A percentile compares a stretch with the other conserved stretches of the same genome.
Evolutionary conservation across 1,140 invertebrate genomes (phyloP).

Genomic region (Aphaenogaster ashmeadi): DNA sequence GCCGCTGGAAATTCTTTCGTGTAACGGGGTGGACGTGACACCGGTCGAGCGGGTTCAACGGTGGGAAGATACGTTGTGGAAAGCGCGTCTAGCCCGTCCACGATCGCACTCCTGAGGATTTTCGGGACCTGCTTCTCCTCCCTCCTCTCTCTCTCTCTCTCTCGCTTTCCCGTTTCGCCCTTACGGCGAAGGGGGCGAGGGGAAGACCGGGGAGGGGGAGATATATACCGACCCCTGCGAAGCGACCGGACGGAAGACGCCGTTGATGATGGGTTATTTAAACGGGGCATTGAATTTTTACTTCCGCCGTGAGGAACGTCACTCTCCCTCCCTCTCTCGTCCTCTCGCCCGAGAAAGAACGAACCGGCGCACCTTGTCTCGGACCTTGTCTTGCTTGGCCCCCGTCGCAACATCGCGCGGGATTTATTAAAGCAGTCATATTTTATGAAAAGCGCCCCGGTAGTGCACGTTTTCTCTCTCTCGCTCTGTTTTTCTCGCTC

Average conservation of each 20-base stretch:
- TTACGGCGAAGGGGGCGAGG: background rate
- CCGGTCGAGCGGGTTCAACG: constrained; percentile 80
- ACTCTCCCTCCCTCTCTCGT: constrained; percentile 25
- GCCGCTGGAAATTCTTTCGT: constrained; percentile 72
- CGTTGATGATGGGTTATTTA: constrained; percentile 76
- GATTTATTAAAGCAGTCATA: constrained; percentile 66
- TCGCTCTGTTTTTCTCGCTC: background rate
- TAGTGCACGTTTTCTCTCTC: background rate
- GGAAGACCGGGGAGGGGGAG: background rate
- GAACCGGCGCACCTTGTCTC: constrained; percentile 34
- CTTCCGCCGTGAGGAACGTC: constrained; percentile 64
- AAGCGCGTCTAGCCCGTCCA: constrained; percentile 37
- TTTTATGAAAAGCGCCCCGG: constrained; percentile 53
- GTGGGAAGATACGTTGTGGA: constrained; percentile 87
- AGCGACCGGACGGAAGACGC: constrained; percentile 47
- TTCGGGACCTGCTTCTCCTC: constrained; percentile 63
- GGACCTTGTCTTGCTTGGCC: constrained; percentile 43
- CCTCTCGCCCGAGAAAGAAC: background rate
- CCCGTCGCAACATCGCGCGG: constrained; percentile 33
- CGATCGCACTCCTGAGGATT: constrained; percentile 66
- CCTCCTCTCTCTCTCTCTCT: constrained; percentile 31
- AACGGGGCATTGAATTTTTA: constrained; percentile 71
- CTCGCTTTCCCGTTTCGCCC: background rate
- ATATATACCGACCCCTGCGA: constrained; percentile 60
- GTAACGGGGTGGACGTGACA: constrained; percentile 75